These are phyloP conservation scores for Zaprionus capensis DNA, from an alignment of 1,140 invertebrate genomes.

Conservation along the genomic window DNA sequence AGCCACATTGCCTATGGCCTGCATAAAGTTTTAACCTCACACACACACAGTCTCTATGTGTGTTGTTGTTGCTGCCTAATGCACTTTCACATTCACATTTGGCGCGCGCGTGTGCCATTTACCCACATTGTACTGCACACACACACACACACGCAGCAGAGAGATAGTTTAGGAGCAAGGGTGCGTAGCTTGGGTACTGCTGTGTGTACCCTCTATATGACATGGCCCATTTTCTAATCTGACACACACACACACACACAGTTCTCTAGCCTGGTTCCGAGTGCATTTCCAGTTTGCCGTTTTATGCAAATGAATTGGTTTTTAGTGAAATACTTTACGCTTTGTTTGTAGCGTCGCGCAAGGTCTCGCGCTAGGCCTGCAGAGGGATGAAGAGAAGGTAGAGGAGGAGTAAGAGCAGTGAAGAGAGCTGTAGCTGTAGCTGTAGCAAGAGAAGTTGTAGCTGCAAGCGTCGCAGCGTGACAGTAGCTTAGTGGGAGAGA, in stretches of 20 bases:
- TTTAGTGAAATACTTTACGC: slow-evolving; percentile 79
- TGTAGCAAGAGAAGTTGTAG: neutral
- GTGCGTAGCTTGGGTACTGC: neutral
- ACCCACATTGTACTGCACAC: slow-evolving; percentile 55
- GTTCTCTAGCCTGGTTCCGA: slow-evolving; percentile 7
- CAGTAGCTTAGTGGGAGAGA: neutral
- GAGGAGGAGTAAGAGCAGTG: neutral
- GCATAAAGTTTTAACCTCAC: slow-evolving; percentile 62
- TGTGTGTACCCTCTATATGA: slow-evolving; percentile 23
- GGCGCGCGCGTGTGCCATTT: slow-evolving; percentile 60
- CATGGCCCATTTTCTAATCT: slow-evolving; percentile 67
- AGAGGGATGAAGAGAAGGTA: neutral
- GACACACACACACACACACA: slow-evolving; percentile 22
- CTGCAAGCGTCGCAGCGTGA: neutral
- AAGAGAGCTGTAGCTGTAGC: too few relatives aligned
- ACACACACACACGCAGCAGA: slow-evolving; percentile 1
- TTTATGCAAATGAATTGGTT: slow-evolving; percentile 83
- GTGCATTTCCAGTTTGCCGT: slow-evolving; percentile 60
- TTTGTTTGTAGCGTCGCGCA: slow-evolving; percentile 44
- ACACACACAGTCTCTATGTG: too few relatives aligned
- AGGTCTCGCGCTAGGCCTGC: neutral
- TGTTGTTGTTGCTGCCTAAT: slow-evolving; percentile 53
- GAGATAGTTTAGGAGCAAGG: slow-evolving; percentile 10
- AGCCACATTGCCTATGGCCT: slow-evolving; percentile 71
- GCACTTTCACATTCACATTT: slow-evolving; percentile 67